phyloP scores from a whole-genome alignment of 2,113 vertebrate genomes.

The Burhinus bistriatus region DNA sequence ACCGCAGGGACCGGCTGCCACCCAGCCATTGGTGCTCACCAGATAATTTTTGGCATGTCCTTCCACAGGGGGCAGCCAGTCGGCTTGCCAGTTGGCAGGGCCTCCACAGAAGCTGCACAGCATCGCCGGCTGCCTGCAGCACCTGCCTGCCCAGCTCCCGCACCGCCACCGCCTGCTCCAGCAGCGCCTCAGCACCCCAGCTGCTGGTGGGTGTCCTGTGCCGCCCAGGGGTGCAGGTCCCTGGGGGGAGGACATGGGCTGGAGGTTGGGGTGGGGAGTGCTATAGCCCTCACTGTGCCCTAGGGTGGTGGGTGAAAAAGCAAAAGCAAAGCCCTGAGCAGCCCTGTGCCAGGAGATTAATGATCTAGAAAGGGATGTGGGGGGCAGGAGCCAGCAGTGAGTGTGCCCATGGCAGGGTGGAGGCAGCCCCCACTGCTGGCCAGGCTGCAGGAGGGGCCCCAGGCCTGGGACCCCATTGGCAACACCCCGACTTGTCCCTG shows the following conservation, averaged over 20 bases:
- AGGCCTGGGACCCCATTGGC: background rate
- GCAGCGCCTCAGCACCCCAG: slow-evolving; percentile 66
- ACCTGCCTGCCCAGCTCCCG: slow-evolving; percentile 75
- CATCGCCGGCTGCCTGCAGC: slow-evolving; percentile 67
- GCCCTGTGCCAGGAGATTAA: background rate
- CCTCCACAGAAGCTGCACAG: slow-evolving; percentile 75
- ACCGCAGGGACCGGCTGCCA: rapidly evolving
- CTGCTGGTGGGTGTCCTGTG: slow-evolving; percentile 63
- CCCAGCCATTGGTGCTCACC: rapidly evolving
- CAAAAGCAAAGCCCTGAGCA: background rate
- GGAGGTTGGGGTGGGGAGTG: rapidly evolving
- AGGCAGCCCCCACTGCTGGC: background rate
- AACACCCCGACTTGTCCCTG: rapidly evolving
- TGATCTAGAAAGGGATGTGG: rapidly evolving
- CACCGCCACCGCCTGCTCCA: slow-evolving; percentile 52
- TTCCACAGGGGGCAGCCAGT: rapidly evolving
- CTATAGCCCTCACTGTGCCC: rapidly evolving
- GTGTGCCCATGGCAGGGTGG: rapidly evolving
- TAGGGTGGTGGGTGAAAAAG: background rate
- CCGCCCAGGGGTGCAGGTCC: rapidly evolving
- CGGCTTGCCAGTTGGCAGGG: slow-evolving; percentile 57
- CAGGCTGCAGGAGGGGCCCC: background rate
- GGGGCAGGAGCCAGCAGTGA: background rate
- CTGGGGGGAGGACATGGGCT: rapidly evolving
- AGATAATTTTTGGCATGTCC: rapidly evolving